Base-by-base conservation (phyloP, 2,888 invertebrate genomes). In the Leptinotarsa tumamoca region DNA sequence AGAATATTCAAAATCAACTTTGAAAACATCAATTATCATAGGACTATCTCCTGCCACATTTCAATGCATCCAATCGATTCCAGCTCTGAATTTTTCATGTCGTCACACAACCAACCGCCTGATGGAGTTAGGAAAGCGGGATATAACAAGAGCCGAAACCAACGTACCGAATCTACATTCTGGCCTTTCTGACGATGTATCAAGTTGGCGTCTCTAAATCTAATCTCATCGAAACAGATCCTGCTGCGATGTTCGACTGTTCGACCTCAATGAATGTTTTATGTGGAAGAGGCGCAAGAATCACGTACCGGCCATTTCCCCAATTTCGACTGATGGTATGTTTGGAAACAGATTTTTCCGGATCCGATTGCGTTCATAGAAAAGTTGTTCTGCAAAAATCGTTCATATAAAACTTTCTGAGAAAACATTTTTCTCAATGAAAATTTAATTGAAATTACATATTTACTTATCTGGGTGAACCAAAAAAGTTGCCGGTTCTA, bases 201-300 rank as follows among this genome's bases (percentile, higher is more conserved):
- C 81, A 80, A 80, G 71, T 74, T 68, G 80, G 74, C 78, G 77
- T 79, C 77, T 71, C 77, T 79, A 81, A 80, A 80, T 81, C 81
- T 79, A 80, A 81, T 81, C 79, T 78, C 72, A 43, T 61, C 71
- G 77, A 81, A 80, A 79, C 78, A 80, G 72, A 75, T 63, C 72
- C 68, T 54, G 49, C 63, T 33, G 73, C 74, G 43, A 78, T 74
- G 74, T 77, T 78, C 80, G 78, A 74, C 76, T 78, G 71, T 75
- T 77, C 73, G 74, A 74, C 73, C 77, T 78, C 78, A 79, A 79
- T 81, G 80, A 81, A 81, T 81, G 81, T 81, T 81, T 81, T 80
- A 81, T 79, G 78, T 77, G 76, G 80, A 79, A 76, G 79, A 81
- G 75, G 75, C 78, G 75, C 75, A 79, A 79, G 79, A 79, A 80